Evolutionary conservation across 2,797 vertebrate genomes (phyloP).

Genomic region (Glyptemys insculpta): DNA sequence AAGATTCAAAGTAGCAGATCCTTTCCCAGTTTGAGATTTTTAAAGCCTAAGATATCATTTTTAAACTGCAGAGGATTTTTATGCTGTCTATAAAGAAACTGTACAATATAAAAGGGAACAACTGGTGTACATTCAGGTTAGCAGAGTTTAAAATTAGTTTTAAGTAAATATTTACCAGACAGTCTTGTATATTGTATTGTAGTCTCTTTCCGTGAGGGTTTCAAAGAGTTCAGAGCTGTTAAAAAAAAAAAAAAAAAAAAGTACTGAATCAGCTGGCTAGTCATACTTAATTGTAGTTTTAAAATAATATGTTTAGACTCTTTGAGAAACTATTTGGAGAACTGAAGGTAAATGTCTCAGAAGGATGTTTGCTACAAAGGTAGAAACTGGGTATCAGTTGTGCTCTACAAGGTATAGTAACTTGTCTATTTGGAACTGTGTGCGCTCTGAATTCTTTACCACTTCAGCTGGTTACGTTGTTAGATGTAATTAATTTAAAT

Average conservation of each 20-base stretch:
- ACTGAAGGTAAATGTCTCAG: background rate
- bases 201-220: background rate
- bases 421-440: background rate
- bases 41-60: background rate
- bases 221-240: background rate
- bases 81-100: background rate
- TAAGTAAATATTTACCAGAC: background rate
- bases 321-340: background rate
- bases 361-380: constrained; percentile 5
- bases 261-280: background rate
- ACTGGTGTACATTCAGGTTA: background rate
- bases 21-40: background rate
- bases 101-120: no score
- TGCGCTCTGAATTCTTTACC: background rate
- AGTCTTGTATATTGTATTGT: background rate
- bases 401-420: background rate
- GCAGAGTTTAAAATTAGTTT: background rate
- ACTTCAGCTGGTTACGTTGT: background rate
- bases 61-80: background rate
- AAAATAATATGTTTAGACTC: constrained; percentile 7
- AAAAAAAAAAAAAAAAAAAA: no score
- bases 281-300: background rate
- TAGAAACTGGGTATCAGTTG: background rate
- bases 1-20: background rate
- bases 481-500: background rate